Conservation (phyloP, 2,888 invertebrate genomes). For the Nesidiocoris tenuis region DNA sequence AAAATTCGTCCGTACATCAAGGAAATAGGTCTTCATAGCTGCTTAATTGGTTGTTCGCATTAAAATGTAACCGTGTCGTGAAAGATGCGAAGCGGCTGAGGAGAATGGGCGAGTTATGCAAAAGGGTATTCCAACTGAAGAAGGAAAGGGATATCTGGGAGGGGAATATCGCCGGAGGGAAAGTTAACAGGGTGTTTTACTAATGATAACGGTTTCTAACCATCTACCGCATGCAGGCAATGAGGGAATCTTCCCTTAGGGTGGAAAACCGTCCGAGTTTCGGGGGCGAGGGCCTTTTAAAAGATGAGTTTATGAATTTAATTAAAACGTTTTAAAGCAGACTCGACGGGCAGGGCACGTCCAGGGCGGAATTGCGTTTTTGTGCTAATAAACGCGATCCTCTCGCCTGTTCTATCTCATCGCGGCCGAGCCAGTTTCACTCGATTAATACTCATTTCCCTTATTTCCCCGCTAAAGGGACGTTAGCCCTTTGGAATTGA, state of each 20-base stretch:
- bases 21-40: too few species aligned
- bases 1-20: too few species aligned
- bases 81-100: background rate
- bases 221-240: background rate
- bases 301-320: conserved; percentile 47
- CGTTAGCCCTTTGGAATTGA: background rate
- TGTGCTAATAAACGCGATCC: background rate
- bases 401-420: background rate
- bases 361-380: background rate
- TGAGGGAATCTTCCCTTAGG: background rate
- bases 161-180: background rate
- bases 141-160: background rate
- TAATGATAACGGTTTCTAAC: background rate
- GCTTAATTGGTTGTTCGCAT: background rate
- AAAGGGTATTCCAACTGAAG: too few species aligned
- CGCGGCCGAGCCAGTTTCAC: background rate
- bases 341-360: background rate
- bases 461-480: background rate
- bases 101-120: background rate
- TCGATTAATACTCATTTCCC: background rate
- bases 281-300: conserved; percentile 29
- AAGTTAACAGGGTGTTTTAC: background rate
- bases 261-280: background rate
- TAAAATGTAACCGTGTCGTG: background rate
- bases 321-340: conserved; percentile 38